Percentiles rank a stretch among this genome's conserved stretches.
Evolutionary conservation across 2,797 vertebrate genomes (phyloP).

Genomic region (Sebastes minor): DNA sequence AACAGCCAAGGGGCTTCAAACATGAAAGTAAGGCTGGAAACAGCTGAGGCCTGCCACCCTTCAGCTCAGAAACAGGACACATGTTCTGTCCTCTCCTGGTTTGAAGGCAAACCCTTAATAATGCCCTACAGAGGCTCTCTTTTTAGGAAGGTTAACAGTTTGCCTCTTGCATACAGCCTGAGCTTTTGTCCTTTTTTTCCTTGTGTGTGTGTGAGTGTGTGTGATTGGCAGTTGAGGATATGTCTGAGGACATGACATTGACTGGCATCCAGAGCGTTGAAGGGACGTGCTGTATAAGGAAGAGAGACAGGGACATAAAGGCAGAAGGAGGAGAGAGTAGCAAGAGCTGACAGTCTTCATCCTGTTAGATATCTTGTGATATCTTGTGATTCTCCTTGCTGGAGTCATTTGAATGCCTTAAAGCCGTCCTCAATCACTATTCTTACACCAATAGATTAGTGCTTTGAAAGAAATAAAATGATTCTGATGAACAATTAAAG

Average conservation of each 20-base stretch:
- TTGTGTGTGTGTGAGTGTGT: not conserved
- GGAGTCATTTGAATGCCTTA: not conserved
- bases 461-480: not conserved
- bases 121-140: not conserved
- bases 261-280: slow-evolving; percentile 17
- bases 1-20: slow-evolving; percentile 9
- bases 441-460: not conserved
- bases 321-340: not conserved
- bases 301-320: slow-evolving; percentile 9
- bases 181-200: slow-evolving; percentile 7
- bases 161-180: slow-evolving; percentile 29
- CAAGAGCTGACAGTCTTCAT: slow-evolving; percentile 1
- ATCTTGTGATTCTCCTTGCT: not conserved
- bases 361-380: not conserved
- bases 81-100: not conserved
- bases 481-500: not conserved
- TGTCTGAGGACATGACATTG: slow-evolving; percentile 17
- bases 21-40: slow-evolving; percentile 5
- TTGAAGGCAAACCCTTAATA: slow-evolving; percentile 2
- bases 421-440: not conserved
- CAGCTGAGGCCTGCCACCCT: slow-evolving; percentile 28
- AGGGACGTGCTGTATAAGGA: not conserved
- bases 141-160: slow-evolving; percentile 30
- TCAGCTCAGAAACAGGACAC: slow-evolving; percentile 27
- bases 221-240: slow-evolving; percentile 33